Base-by-base conservation (phyloP, 2,113 vertebrate genomes). In the Gasterosteus aculeatus region DNA sequence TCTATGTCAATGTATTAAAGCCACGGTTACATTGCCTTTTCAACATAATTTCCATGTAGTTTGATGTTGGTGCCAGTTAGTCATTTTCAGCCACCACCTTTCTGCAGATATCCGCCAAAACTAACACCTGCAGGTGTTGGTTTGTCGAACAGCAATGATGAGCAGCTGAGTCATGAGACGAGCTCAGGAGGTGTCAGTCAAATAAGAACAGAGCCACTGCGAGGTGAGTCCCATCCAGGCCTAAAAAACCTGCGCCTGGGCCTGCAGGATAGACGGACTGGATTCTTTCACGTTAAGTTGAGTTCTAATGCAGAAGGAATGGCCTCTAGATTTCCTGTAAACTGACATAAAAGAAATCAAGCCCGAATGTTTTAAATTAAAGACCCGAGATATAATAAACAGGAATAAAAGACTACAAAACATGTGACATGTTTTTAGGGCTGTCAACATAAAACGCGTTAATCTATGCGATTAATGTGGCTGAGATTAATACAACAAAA, bases 101-200 rank as follows among this genome's bases (percentile, higher is more conserved):
- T 69, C 26, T 85, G n/a, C 33, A 56, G 72, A 57, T 80, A 67
- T 73, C 65, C 56, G 77, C 65, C 84, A 70, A 80, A 57, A 70
- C 69, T 58, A 14, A 54, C 14, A 16, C 66, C 38, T 47, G 69
- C 69, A 75, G 75, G 71, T 78, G 49, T 71, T 53, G 56, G 69
- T 57, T 53, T 82, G 64, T 79, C 61, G 56, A 63, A 65, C 65
- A 53, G 72, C 72, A 22, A 33, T 63, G 63, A 84, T 67, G 51
- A 54, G 51, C 51, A 54, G 10, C 10, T 69, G 69, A 31, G 22
- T 57, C 60, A 85, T 60, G 77, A 80, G 62, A 72, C 2, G 10
- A 7, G n/a, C 56, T 86, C 73, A 42, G 46, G 22, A 75, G 54
- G 39, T 69, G 58, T 78, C 86, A 85, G 58, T 79, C 74, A 66